Evolutionary conservation across 1,140 invertebrate species (phyloP).

Genomic region (Drosophila grimshawi): DNA sequence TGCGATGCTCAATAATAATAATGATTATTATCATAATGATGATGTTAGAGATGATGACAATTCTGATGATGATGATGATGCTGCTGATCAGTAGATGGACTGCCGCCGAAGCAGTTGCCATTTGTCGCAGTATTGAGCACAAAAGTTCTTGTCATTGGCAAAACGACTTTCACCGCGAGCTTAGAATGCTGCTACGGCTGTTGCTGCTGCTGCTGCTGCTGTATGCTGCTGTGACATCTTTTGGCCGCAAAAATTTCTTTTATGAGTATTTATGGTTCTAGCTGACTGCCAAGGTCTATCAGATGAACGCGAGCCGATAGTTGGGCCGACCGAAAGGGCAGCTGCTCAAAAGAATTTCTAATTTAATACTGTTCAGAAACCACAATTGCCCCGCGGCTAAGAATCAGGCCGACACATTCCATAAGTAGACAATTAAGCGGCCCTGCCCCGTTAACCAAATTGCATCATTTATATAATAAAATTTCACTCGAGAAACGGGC

Average conservation of each 20-base stretch:
- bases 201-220: background rate
- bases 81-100: slow-evolving; percentile 4
- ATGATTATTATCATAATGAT: slow-evolving; percentile 15
- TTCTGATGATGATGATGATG: slow-evolving; percentile 28
- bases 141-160: slow-evolving; percentile 77
- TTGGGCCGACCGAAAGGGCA: slow-evolving; percentile 46
- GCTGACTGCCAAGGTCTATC: slow-evolving; percentile 55
- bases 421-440: slow-evolving; percentile 66
- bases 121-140: slow-evolving; percentile 78
- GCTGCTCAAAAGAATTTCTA: slow-evolving; percentile 35
- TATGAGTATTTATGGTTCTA: slow-evolving; percentile 50
- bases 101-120: slow-evolving; percentile 36
- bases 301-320: slow-evolving; percentile 39
- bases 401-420: slow-evolving; percentile 18
- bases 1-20: slow-evolving; percentile 51
- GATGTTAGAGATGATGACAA: slow-evolving; percentile 28
- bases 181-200: slow-evolving; percentile 52
- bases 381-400: slow-evolving; percentile 15
- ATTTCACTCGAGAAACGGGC: slow-evolving; percentile 55
- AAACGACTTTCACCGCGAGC: slow-evolving; percentile 79
- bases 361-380: slow-evolving; percentile 12
- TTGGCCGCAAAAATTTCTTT: slow-evolving; percentile 65
- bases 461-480: slow-evolving; percentile 77
- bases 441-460: slow-evolving; percentile 43
- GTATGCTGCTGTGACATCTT: slow-evolving; percentile 58